These are phyloP conservation scores for Diadumene lineata DNA, from an alignment of 92 coral and sea anemone genomes.

Conservation along the genomic window DNA sequence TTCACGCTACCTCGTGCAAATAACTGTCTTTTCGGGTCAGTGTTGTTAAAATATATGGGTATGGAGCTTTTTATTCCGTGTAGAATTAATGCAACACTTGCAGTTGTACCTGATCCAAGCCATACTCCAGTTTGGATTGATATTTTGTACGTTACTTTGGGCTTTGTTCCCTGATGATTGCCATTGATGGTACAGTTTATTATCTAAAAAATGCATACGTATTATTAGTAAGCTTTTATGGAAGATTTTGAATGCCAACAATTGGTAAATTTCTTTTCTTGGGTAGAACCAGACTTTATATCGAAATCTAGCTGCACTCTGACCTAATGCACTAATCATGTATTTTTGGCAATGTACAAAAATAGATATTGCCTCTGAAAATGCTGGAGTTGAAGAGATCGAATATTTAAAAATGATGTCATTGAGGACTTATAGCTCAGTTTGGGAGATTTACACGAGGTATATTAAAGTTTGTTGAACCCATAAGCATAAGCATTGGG, in stretches of 20 bases:
- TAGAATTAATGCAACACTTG: constrained; percentile 75
- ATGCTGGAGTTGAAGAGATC: not conserved
- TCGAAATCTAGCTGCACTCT: too few relatives aligned
- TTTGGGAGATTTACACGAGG: not conserved
- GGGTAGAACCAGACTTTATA: too few relatives aligned
- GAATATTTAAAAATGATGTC: not conserved
- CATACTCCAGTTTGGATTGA: constrained; percentile 76
- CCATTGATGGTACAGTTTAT: constrained; percentile 10
- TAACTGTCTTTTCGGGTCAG: constrained; percentile 21
- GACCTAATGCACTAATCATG: too few relatives aligned
- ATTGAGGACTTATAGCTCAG: not conserved
- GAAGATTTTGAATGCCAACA: too few relatives aligned
- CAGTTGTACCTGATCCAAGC: constrained; percentile 85
- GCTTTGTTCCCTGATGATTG: not conserved
- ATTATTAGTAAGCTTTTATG: too few relatives aligned
- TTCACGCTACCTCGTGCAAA: constrained; percentile 82
- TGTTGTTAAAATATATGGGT: constrained; percentile 56
- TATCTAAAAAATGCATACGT: constrained; percentile 7
- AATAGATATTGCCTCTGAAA: too few relatives aligned
- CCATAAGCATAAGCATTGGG: too few relatives aligned
- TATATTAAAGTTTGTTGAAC: too few relatives aligned
- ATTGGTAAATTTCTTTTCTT: too few relatives aligned
- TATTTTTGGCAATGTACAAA: too few relatives aligned
- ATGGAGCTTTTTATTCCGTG: constrained; percentile 51
- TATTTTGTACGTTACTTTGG: constrained; percentile 18